Conservation (phyloP, 2,113 vertebrate genomes). For the Neodon shergylaensis region DNA sequence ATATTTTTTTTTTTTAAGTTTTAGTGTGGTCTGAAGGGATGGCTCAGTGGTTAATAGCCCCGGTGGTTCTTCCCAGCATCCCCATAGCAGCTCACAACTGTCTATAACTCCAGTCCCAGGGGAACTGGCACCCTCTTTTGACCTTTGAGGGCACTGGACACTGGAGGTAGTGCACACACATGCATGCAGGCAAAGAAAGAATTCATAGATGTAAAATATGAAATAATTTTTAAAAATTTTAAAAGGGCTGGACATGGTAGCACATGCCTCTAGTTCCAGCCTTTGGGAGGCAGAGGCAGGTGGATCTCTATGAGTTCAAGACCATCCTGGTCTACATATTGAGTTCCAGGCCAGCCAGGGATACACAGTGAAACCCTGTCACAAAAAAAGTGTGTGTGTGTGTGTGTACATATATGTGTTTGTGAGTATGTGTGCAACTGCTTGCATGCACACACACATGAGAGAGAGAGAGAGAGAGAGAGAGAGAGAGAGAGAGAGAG, state of each 20-base stretch:
- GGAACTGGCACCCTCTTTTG: background rate
- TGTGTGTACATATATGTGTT: background rate
- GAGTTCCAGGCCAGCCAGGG: background rate
- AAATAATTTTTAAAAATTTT: background rate
- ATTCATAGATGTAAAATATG: background rate
- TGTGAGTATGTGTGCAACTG: background rate
- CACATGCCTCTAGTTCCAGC: background rate
- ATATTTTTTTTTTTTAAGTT: background rate
- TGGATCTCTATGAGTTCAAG: background rate
- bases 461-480: background rate
- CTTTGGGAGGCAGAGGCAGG: background rate
- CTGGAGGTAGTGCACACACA: background rate
- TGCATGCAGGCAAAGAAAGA: background rate
- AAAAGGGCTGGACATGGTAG: background rate
- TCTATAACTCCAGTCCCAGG: background rate
- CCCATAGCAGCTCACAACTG: background rate
- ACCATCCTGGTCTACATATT: background rate
- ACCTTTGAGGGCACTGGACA: background rate
- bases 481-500: no score
- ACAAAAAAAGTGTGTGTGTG: background rate
- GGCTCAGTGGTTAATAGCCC: background rate
- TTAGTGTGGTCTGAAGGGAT: background rate
- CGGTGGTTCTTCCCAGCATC: background rate
- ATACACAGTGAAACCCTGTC: background rate
- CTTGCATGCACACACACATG: background rate